Evolutionary conservation across 2,113 vertebrate species (phyloP).

Genomic region (Ammodytes marinus): DNA sequence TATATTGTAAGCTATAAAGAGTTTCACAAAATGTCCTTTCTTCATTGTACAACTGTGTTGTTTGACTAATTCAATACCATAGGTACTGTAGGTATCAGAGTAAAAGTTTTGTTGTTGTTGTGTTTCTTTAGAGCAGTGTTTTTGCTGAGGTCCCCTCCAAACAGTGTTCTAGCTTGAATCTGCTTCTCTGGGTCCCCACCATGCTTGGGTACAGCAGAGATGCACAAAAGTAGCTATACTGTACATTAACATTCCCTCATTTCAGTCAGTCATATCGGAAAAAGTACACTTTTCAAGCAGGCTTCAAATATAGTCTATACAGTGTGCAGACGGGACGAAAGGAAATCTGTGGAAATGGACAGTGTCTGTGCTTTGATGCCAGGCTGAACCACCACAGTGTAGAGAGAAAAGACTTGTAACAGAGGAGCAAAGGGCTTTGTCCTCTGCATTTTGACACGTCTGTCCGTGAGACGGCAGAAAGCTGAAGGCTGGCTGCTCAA

Average conservation of each 20-base stretch:
- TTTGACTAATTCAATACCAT: constrained; percentile 42
- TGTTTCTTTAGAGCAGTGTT: constrained; percentile 33
- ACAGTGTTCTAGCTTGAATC: constrained; percentile 49
- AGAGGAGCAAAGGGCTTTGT: constrained; percentile 40
- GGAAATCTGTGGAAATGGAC: constrained; percentile 53
- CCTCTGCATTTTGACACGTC: constrained; percentile 14
- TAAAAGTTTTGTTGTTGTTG: constrained; percentile 27
- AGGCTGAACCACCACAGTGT: constrained; percentile 60
- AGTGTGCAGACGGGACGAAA: constrained; percentile 37
- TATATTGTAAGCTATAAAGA: constrained; percentile 70
- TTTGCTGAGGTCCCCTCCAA: constrained; percentile 59
- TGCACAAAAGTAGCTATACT: constrained; percentile 56
- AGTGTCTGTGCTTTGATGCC: constrained; percentile 62
- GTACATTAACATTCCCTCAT: constrained; percentile 73
- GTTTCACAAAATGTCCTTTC: constrained; percentile 57
- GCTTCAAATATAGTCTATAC: constrained; percentile 53
- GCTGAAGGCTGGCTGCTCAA: constrained; percentile 21
- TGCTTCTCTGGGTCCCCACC: constrained; percentile 55
- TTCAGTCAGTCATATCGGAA: constrained; percentile 67
- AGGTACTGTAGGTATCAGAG: constrained; percentile 40
- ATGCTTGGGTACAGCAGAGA: constrained; percentile 73
- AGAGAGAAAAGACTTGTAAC: constrained; percentile 41
- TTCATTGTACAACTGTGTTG: constrained; percentile 53
- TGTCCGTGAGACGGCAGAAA: constrained; percentile 55
- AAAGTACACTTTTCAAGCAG: constrained; percentile 40